phyloP scores from a whole-genome alignment of 2,888 invertebrate species.

The Sarcophaga rosellei region DNA sequence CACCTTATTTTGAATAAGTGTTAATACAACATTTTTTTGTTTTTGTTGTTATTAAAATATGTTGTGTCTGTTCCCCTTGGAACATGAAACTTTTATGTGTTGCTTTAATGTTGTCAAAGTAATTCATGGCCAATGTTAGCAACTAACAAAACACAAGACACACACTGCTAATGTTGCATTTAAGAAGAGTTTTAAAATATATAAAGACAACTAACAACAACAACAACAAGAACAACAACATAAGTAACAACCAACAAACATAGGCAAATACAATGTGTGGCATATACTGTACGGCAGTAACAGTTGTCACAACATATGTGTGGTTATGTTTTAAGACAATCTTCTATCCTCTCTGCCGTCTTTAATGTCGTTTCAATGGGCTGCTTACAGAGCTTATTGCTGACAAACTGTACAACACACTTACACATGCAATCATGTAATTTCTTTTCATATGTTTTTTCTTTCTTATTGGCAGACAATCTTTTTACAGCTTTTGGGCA shows the following conservation, averaged over 20 bases:
- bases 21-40: conserved; percentile 13
- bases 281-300: conserved; percentile 16
- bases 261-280: background rate
- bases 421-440: background rate
- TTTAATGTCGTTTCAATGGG: background rate
- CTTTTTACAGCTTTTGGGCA: conserved; percentile 56
- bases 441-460: background rate
- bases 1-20: conserved; percentile 45
- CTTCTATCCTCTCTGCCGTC: conserved; percentile 24
- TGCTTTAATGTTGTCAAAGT: conserved; percentile 66
- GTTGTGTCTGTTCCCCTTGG: conserved; percentile 26
- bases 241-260: conserved; percentile 33
- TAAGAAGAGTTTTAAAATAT: conserved; percentile 45
- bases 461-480: conserved; percentile 14
- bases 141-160: conserved; percentile 68
- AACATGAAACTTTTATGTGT: conserved; percentile 61
- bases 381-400: conserved; percentile 37
- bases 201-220: background rate
- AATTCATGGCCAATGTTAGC: conserved; percentile 69
- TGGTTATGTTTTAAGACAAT: conserved; percentile 41
- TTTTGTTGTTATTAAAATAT: background rate
- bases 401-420: background rate
- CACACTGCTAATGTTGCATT: conserved; percentile 68
- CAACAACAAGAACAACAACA: conserved; percentile 7
- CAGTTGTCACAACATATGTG: conserved; percentile 64